Conservation (phyloP, 2,888 invertebrate genomes). For the Drosophila buzzatii region DNA sequence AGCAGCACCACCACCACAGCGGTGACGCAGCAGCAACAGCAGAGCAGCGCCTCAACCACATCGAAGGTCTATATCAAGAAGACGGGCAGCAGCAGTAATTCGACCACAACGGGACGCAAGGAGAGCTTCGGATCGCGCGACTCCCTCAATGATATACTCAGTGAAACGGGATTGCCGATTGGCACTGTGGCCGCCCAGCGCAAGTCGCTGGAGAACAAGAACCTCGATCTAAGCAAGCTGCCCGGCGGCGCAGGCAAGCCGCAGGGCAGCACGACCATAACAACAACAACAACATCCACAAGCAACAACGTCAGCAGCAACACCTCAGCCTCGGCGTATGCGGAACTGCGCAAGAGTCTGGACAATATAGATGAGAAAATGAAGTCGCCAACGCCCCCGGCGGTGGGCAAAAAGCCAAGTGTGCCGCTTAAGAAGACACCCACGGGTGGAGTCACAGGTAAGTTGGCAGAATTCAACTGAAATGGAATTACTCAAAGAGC, state of each 20-base stretch:
- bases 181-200: conserved; percentile 86
- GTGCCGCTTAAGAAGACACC: conserved; percentile 90
- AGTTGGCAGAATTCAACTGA: conserved; percentile 29
- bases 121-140: conserved; percentile 85
- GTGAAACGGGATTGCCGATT: conserved; percentile 83
- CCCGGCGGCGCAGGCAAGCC: conserved; percentile 72
- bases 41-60: conserved; percentile 63
- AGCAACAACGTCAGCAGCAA: conserved; percentile 35
- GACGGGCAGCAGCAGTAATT: conserved; percentile 69
- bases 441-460: conserved; percentile 86
- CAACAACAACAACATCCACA: conserved; percentile 42
- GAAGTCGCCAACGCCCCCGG: conserved; percentile 86
- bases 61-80: conserved; percentile 74
- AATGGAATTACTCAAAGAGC: conserved; percentile 29
- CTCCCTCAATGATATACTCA: conserved; percentile 84
- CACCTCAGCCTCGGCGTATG: conserved; percentile 51
- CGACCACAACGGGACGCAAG: conserved; percentile 81
- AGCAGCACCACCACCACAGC: conserved; percentile 49
- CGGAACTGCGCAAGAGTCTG: conserved; percentile 83
- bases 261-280: conserved; percentile 46
- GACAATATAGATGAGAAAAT: conserved; percentile 85
- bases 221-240: conserved; percentile 81
- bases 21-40: conserved; percentile 43
- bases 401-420: conserved; percentile 88
- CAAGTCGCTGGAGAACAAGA: conserved; percentile 86